These are phyloP conservation scores for Hoplodrina ambigua DNA, from an alignment of 2,888 invertebrate species.

Conservation along the genomic window DNA sequence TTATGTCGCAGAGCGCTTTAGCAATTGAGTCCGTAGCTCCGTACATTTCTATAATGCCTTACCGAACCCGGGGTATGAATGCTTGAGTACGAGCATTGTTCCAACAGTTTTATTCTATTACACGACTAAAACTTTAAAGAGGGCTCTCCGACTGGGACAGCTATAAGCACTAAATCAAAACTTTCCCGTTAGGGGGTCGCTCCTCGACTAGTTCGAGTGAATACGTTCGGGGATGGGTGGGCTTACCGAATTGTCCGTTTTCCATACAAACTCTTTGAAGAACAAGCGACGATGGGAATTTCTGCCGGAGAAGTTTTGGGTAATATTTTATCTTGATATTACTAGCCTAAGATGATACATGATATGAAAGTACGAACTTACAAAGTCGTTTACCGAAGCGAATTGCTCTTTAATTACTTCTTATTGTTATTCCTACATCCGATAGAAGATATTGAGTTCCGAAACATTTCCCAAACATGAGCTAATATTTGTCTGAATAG, in stretches of 20 bases:
- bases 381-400: constrained; percentile 39
- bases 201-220: constrained; percentile 81
- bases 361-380: constrained; percentile 26
- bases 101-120: constrained; percentile 89
- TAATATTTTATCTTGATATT: constrained; percentile 70
- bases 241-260: constrained; percentile 77
- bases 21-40: constrained; percentile 79
- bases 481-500: constrained; percentile 52
- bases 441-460: constrained; percentile 41
- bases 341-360: constrained; percentile 60
- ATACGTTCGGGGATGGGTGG: constrained; percentile 78
- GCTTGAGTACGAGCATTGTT: constrained; percentile 81
- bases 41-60: constrained; percentile 76
- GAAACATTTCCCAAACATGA: constrained; percentile 48
- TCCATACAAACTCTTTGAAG: constrained; percentile 77
- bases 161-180: constrained; percentile 90
- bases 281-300: constrained; percentile 71
- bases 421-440: constrained; percentile 45
- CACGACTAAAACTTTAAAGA: constrained; percentile 87
- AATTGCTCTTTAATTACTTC: constrained; percentile 52
- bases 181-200: constrained; percentile 83
- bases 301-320: constrained; percentile 68
- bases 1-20: constrained; percentile 74
- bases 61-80: constrained; percentile 79
- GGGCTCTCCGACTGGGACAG: constrained; percentile 83